Percentiles rank a stretch among this genome's conserved stretches.
Conservation (phyloP, 2,797 vertebrate species). For the Streptopelia turtur region DNA sequence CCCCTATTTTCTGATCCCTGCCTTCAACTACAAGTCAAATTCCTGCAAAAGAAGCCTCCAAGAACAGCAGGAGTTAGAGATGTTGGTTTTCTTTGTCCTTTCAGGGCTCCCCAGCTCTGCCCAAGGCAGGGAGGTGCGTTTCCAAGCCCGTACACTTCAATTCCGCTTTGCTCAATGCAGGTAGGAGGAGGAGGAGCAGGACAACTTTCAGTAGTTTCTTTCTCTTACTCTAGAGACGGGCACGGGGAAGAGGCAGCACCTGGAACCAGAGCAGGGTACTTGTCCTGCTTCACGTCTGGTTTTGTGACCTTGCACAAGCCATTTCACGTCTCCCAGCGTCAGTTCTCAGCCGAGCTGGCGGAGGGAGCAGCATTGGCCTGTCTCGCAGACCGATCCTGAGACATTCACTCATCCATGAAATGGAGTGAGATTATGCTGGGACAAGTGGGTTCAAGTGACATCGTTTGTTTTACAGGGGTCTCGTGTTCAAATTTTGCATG, state of each 20-base stretch:
- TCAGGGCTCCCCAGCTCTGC: neutral
- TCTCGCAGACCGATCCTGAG: neutral
- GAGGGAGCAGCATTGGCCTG: neutral
- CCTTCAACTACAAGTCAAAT: neutral
- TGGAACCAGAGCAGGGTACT: neutral
- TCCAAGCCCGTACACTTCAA: neutral
- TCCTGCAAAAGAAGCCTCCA: neutral
- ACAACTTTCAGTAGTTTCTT: neutral
- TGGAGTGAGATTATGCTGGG: neutral
- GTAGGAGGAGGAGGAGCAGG: neutral
- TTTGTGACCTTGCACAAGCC: neutral
- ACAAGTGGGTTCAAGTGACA: neutral
- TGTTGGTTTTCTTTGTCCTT: neutral
- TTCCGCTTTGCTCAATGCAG: slow-evolving; percentile 21
- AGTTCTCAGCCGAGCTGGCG: neutral
- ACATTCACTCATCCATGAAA: neutral
- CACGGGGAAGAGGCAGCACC: neutral
- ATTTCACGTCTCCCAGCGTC: rapidly evolving
- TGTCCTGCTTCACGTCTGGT: neutral
- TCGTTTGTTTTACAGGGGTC: neutral
- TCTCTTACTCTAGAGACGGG: neutral
- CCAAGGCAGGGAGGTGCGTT: neutral
- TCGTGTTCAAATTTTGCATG: neutral
- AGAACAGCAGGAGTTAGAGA: neutral
- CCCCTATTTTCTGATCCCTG: neutral